A percentile compares a stretch with the other conserved stretches of the same genome.
Evolutionary conservation across 2,888 invertebrate species (phyloP).

Genomic region (Macaria liturata): DNA sequence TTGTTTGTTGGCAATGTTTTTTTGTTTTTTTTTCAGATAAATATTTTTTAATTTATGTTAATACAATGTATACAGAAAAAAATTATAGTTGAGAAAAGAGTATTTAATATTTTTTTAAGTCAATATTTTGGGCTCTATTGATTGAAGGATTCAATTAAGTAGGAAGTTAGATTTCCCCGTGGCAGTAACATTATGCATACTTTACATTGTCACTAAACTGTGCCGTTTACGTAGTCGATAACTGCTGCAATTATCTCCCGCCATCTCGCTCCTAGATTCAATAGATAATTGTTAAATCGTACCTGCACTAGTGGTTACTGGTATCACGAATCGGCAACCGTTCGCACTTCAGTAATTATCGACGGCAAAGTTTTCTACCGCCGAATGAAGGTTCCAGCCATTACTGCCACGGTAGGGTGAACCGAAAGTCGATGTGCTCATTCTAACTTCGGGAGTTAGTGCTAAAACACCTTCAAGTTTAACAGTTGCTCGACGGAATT

Average conservation of each 20-base stretch:
- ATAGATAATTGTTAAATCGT: slow-evolving; percentile 63
- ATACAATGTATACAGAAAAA: too few relatives aligned
- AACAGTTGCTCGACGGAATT: slow-evolving; percentile 41
- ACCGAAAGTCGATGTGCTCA: slow-evolving; percentile 51
- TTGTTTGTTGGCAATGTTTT: not conserved
- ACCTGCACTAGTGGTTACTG: slow-evolving; percentile 39
- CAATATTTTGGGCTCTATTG: too few relatives aligned
- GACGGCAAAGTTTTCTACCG: slow-evolving; percentile 66
- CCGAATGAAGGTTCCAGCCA: slow-evolving; percentile 56
- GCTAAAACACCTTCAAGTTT: slow-evolving; percentile 46
- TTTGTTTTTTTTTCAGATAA: too few relatives aligned
- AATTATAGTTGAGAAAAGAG: too few relatives aligned
- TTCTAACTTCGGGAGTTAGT: slow-evolving; percentile 50
- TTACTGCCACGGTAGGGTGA: slow-evolving; percentile 52
- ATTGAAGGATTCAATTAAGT: too few relatives aligned
- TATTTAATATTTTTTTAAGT: too few relatives aligned
- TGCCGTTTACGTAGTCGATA: slow-evolving; percentile 31
- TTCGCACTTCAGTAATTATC: slow-evolving; percentile 73
- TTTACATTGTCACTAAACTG: not conserved
- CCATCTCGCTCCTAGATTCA: slow-evolving; percentile 35
- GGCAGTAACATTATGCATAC: too few relatives aligned
- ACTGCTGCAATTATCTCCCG: slow-evolving; percentile 43
- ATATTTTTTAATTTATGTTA: too few relatives aligned
- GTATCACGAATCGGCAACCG: slow-evolving; percentile 53
- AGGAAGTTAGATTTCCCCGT: too few relatives aligned